Percentiles rank a stretch among this genome's conserved stretches.
Evolutionary conservation across 2,113 vertebrate genomes (phyloP).

Genomic region (Cyanocitta stelleri): DNA sequence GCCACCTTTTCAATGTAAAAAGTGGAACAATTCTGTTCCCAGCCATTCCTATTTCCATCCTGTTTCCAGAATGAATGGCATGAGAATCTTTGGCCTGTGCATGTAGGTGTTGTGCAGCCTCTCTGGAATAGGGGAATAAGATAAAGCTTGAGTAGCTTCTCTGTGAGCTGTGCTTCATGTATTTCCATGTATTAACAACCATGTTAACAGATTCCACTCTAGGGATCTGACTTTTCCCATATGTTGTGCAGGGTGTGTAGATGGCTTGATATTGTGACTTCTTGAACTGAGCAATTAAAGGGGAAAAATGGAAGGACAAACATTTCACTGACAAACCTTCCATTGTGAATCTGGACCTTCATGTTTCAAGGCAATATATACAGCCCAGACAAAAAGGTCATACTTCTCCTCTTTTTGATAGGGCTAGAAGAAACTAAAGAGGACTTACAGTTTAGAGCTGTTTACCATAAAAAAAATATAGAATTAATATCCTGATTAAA

Average conservation of each 20-base stretch:
- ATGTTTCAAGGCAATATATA: not conserved
- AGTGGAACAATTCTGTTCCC: not conserved
- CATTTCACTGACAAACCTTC: not conserved
- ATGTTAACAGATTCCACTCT: not conserved
- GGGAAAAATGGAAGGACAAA: not conserved
- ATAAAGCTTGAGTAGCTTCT: not conserved
- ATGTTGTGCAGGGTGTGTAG: not conserved
- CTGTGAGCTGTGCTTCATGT: not conserved
- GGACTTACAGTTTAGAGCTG: not conserved
- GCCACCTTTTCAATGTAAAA: not conserved
- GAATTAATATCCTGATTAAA: not conserved
- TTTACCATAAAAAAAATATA: conserved; percentile 3
- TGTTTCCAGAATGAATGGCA: not conserved
- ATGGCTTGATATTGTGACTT: not conserved
- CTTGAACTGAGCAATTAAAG: not conserved
- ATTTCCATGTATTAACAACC: not conserved
- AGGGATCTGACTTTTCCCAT: not conserved
- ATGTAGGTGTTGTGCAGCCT: not conserved
- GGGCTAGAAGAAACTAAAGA: not conserved
- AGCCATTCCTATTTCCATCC: not conserved
- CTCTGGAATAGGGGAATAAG: not conserved
- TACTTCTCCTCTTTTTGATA: not conserved
- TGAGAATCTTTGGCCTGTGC: not conserved
- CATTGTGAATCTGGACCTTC: not conserved
- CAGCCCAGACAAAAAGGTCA: not conserved